Conservation (phyloP, 1,140 invertebrate species). For the Drosophila varians region DNA sequence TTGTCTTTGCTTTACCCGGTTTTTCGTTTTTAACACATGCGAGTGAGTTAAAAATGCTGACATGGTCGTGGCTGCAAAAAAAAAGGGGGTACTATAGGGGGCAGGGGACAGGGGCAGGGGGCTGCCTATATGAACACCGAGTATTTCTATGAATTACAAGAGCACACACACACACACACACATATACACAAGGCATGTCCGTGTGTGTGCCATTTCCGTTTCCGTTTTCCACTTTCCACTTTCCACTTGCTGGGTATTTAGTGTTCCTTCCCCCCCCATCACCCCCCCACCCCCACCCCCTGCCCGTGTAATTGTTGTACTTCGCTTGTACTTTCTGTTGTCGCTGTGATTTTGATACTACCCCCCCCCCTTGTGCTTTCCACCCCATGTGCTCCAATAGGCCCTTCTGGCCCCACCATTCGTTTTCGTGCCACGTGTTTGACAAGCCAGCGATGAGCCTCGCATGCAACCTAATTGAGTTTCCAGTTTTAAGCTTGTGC, state of each 20-base stretch:
- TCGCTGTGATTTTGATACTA: conserved; percentile 71
- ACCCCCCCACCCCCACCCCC: neutral
- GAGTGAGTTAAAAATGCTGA: conserved; percentile 72
- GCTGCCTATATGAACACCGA: conserved; percentile 19
- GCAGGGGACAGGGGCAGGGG: neutral
- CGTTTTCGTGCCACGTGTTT: conserved; percentile 55
- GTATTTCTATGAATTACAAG: conserved; percentile 72
- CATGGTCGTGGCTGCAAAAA: conserved; percentile 60
- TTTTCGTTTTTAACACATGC: conserved; percentile 70
- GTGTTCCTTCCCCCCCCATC: conserved; percentile 34
- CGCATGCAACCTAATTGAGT: conserved; percentile 78
- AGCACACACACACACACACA: conserved; percentile 43
- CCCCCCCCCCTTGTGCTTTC: neutral
- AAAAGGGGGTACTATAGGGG: neutral
- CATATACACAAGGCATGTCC: conserved; percentile 8
- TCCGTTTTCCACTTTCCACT: conserved; percentile 78
- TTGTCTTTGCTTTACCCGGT: conserved; percentile 51
- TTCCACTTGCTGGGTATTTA: conserved; percentile 80
- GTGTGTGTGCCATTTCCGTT: conserved; percentile 76
- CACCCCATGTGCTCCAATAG: neutral
- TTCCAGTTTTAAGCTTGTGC: conserved; percentile 54
- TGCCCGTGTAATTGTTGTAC: conserved; percentile 71
- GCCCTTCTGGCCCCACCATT: neutral
- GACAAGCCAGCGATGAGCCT: conserved; percentile 63
- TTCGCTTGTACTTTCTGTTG: conserved; percentile 76